Base-by-base conservation (phyloP, 2,113 vertebrate genomes). In the Chaetorhynchus papuensis region DNA sequence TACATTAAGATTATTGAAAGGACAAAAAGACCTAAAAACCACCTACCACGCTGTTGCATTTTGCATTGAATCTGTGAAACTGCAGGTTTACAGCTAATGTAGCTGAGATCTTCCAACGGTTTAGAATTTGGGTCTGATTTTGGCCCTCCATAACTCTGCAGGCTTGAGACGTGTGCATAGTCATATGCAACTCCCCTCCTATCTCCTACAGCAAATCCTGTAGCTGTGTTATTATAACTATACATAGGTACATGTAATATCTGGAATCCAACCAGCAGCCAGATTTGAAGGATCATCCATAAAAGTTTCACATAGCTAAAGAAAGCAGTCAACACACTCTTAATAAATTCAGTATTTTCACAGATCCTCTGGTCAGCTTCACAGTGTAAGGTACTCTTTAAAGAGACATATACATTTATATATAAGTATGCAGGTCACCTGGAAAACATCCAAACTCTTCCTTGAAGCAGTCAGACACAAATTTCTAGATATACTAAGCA, bases 301-400 rank as follows among this genome's bases (percentile, higher is more conserved):
- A 89, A 96, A 93, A 89, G 49, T 95, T 94, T 85, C 94, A 92
- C 83, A 70, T 49, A 96, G 87, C 88, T 92, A 89, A 90, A 97
- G 95, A 96, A 83, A 97, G 92, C 61, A 96, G 81, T 93, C 92
- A 95, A 87, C 23, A 3, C 50, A 53, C 94, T 92, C 93, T 92
- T 92, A 96, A 97, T 96, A 96, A 95, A 97, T 97, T 90, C 93
- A 83, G 82, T 39, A 30, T 95, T 93, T 97, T 96, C 93, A 90
- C 93, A 96, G 83, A 94, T 94, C 80, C 90, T 87, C 94, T 95
- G 96, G 84, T 95, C 92, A 93, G 54, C 64, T 89, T 97, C 91
- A 96, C 1, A 0, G 77, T 64, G 66, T 79, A 66, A 96, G 89
- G 20, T 84, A 61, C 75, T 86, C 93, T 95, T 96, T 83, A 93